Evolutionary conservation across 2,888 invertebrate species (phyloP).

Genomic region (Drosophila multiciliata): DNA sequence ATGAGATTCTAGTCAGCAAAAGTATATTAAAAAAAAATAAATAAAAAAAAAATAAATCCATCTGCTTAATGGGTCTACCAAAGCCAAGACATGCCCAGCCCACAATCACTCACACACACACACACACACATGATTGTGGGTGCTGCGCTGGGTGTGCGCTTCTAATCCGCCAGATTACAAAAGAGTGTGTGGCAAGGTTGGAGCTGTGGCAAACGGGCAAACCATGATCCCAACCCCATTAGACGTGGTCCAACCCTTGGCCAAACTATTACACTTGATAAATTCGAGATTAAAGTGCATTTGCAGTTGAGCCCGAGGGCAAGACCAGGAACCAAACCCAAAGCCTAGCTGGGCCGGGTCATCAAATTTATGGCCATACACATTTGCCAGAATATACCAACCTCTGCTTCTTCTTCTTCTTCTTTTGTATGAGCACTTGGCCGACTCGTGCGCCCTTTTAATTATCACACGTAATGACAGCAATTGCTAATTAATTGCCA

Average conservation of each 20-base stretch:
- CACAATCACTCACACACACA: conserved; percentile 16
- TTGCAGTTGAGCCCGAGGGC: conserved; percentile 68
- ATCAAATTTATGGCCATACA: conserved; percentile 83
- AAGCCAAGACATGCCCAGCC: conserved; percentile 39
- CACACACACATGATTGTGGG: conserved; percentile 33
- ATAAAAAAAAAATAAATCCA: conserved; percentile 62
- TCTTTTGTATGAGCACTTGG: conserved; percentile 47
- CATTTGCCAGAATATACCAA: conserved; percentile 67
- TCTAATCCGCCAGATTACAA: conserved; percentile 75
- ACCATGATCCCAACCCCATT: conserved; percentile 52
- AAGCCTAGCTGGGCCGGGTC: conserved; percentile 39
- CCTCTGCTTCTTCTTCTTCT: neutral
- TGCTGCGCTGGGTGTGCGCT: conserved; percentile 34
- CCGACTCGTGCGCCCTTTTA: conserved; percentile 67
- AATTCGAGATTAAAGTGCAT: conserved; percentile 81
- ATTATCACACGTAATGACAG: conserved; percentile 81
- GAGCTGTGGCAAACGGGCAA: conserved; percentile 45
- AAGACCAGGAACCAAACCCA: conserved; percentile 2
- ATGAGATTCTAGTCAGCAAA: conserved; percentile 27
- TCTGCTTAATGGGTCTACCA: conserved; percentile 71
- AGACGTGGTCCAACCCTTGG: conserved; percentile 38
- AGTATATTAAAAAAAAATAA: conserved; percentile 57
- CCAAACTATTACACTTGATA: conserved; percentile 79
- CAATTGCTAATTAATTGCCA: conserved; percentile 83
- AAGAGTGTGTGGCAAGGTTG: conserved; percentile 54